These are phyloP conservation scores for Protophormia terraenovae DNA, from an alignment of 2,888 invertebrate species.

Conservation along the genomic window DNA sequence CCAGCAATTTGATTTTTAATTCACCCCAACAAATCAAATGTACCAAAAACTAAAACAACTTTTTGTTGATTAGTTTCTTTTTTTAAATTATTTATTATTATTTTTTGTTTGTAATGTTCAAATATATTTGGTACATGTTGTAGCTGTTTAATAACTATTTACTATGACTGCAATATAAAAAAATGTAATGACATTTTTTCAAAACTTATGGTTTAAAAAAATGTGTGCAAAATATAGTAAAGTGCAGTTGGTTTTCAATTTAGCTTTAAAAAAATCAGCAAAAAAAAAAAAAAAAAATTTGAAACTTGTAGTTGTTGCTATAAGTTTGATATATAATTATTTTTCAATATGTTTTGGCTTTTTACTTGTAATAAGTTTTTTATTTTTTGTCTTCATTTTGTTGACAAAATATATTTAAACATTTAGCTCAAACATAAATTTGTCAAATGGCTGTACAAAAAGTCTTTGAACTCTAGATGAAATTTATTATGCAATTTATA, in stretches of 20 bases:
- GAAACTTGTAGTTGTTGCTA: neutral
- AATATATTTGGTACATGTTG: too few species aligned
- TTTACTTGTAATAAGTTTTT: neutral
- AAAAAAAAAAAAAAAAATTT: constrained; percentile 21
- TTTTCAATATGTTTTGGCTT: constrained; percentile 18
- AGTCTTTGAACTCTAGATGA: constrained; percentile 38
- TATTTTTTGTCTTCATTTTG: neutral
- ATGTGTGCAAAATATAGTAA: constrained; percentile 6
- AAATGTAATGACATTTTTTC: constrained; percentile 19
- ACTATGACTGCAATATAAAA: constrained; percentile 7
- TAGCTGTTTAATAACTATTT: constrained; percentile 35
- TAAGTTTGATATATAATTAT: constrained; percentile 42
- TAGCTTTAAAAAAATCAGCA: neutral
- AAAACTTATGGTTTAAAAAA: neutral
- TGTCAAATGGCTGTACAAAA: constrained; percentile 3
- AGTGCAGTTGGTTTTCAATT: constrained; percentile 34
- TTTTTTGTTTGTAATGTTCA: too few species aligned
- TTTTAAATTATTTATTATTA: neutral
- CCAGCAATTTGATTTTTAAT: constrained; percentile 55
- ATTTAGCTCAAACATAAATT: constrained; percentile 30
- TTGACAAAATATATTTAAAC: constrained; percentile 4
- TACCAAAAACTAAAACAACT: constrained; percentile 30
- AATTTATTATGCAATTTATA: constrained; percentile 34
- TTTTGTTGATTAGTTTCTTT: constrained; percentile 2
- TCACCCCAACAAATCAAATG: constrained; percentile 55